Evolutionary conservation across 2,888 invertebrate species (phyloP).

Genomic region (Carterocephalus palaemon): DNA sequence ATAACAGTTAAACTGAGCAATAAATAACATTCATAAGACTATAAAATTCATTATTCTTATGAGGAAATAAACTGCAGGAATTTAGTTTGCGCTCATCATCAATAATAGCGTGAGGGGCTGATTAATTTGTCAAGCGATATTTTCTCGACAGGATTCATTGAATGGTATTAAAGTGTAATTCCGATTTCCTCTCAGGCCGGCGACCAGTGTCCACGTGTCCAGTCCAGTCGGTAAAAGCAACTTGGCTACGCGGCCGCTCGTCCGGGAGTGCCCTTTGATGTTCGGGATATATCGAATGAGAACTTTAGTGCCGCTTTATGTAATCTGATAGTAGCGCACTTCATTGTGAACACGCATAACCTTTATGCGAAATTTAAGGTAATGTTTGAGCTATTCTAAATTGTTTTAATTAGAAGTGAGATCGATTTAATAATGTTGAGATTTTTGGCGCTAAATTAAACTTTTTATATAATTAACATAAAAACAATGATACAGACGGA

Average conservation of each 20-base stretch:
- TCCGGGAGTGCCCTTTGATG: slow-evolving; percentile 49
- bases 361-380: slow-evolving; percentile 1
- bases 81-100: slow-evolving; percentile 24
- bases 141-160: slow-evolving; percentile 29
- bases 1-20: slow-evolving; percentile 8
- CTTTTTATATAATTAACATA: too few relatives aligned
- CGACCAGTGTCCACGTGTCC: too few relatives aligned
- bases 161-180: slow-evolving; percentile 27
- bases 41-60: slow-evolving; percentile 23
- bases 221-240: slow-evolving; percentile 67
- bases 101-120: slow-evolving; percentile 21
- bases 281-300: slow-evolving; percentile 35
- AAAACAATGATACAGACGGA: too few relatives aligned
- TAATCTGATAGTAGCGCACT: neutral
- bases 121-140: slow-evolving; percentile 28
- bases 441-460: too few relatives aligned
- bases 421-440: too few relatives aligned
- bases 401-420: too few relatives aligned
- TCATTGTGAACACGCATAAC: neutral
- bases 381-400: too few relatives aligned
- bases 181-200: slow-evolving; percentile 38
- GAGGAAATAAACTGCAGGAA: slow-evolving; percentile 20
- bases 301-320: slow-evolving; percentile 3
- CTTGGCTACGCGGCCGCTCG: slow-evolving; percentile 42
- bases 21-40: slow-evolving; percentile 25